Evolutionary conservation across 2,888 invertebrate species (phyloP), one percentile per base, ranked within the genome.

Genomic region (Tricholauxania praeusta): DNA sequence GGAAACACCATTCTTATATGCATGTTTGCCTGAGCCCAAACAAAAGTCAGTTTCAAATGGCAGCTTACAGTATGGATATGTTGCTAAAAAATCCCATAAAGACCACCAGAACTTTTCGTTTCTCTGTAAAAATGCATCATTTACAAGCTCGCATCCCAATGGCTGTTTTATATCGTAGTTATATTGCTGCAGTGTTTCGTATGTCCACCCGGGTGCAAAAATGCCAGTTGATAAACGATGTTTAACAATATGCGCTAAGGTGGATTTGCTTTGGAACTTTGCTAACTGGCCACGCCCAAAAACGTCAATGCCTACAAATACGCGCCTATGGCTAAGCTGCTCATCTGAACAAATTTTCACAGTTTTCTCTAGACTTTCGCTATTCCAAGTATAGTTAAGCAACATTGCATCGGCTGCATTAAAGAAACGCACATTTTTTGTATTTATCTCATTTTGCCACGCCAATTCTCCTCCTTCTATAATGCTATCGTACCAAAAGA

Each of bases 401-500:
- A 97, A 96, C 76, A 98, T 95, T 0, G 95, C 98, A 88, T 99
- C 97, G 82, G 95, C 94, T 1, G 87, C 89, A 79, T 94, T 92
- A 87, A 97, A 97, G 87, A 94, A 97, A 47, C 88, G 82, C 93
- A 90, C 91, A 87, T 99, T 99, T 59, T 89, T 86, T 0, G 90
- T 88, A 84, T 96, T 98, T 15, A 99, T 90, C 82, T 93, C 93
- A 87, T 99, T 96, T 88, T 99, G 99, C 98, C 99, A 99, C 39
- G 87, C 87, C 6, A 99, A 90, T 71, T 91, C 86, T 0, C 99
- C 99, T 0, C 87, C 87, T 14, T 90, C 87, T 8, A 92, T 94
- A 62, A 99, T 94, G 85, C 97, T 96, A 88, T 99, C 99, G 85
- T 99, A 99, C 99, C 99, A 99, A 79, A 99, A 91, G 2, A 98